A percentile compares a stretch with the other conserved stretches of the same genome.
phyloP scores from a whole-genome alignment of 2,797 vertebrate species.

The Etheostoma nigrum region DNA sequence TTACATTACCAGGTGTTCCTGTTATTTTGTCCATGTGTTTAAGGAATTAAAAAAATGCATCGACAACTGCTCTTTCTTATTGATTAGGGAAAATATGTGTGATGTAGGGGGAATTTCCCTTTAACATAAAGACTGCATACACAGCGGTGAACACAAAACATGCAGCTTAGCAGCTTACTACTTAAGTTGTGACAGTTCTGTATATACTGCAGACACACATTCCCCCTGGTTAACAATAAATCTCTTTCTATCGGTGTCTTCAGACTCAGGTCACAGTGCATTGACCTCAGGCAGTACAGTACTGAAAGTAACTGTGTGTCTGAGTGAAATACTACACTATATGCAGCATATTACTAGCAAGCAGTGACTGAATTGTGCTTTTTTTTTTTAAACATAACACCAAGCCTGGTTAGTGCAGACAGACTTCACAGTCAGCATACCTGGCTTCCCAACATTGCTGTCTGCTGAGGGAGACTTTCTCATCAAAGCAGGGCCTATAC shows the following conservation, averaged over 20 bases:
- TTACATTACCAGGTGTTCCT: background rate
- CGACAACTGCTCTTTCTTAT: background rate
- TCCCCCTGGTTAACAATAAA: background rate
- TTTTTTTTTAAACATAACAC: conserved; percentile 33
- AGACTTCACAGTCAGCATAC: conserved; percentile 80
- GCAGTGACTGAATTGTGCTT: conserved; percentile 63
- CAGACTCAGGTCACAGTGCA: conserved; percentile 10
- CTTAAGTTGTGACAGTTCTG: background rate
- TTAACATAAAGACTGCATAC: background rate
- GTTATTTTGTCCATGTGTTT: background rate
- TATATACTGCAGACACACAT: background rate
- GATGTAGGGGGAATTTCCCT: background rate
- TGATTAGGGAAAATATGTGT: background rate
- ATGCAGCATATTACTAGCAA: conserved; percentile 30
- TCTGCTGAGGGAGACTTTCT: conserved; percentile 86
- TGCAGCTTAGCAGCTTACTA: background rate
- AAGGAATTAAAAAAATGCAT: background rate
- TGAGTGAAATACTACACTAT: conserved; percentile 27
- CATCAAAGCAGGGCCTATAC: conserved; percentile 84
- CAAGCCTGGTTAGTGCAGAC: conserved; percentile 62
- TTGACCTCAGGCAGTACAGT: conserved; percentile 36
- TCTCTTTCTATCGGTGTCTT: conserved; percentile 9
- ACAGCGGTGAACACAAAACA: background rate
- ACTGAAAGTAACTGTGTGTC: conserved; percentile 35
- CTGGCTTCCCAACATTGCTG: conserved; percentile 83